Conservation (phyloP, 2,797 vertebrate species). For the Alca torda region DNA sequence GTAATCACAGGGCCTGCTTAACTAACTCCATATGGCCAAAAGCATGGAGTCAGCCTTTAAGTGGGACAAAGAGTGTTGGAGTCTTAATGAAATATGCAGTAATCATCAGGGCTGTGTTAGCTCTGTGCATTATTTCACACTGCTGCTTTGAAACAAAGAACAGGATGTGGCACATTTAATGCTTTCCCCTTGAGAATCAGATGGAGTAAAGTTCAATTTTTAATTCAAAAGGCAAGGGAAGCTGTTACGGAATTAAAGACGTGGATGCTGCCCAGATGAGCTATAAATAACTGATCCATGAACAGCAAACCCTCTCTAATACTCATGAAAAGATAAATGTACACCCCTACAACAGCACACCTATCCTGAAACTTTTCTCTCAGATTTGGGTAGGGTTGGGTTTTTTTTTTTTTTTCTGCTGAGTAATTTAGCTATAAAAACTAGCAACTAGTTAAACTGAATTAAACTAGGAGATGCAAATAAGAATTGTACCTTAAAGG, state of each 20-base stretch:
- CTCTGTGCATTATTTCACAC: slow-evolving; percentile 65
- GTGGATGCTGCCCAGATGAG: slow-evolving; percentile 47
- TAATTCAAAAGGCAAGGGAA: slow-evolving; percentile 62
- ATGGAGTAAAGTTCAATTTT: slow-evolving; percentile 65
- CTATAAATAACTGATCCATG: slow-evolving; percentile 45
- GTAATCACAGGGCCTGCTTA: slow-evolving; percentile 33
- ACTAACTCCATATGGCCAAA: slow-evolving; percentile 61
- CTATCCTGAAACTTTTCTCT: background rate
- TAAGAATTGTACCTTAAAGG: background rate
- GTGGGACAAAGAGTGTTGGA: slow-evolving; percentile 59
- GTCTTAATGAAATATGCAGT: slow-evolving; percentile 62
- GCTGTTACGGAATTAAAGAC: slow-evolving; percentile 42
- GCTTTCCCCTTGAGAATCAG: slow-evolving; percentile 61
- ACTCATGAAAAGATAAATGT: background rate
- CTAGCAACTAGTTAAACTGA: background rate
- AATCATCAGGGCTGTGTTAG: slow-evolving; percentile 41
- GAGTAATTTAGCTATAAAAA: background rate
- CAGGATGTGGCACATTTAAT: slow-evolving; percentile 67
- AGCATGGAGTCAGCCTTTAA: slow-evolving; percentile 45
- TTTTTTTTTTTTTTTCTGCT: background rate
- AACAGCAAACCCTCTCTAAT: background rate
- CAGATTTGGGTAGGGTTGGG: background rate
- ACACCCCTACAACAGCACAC: background rate
- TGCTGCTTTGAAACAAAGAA: slow-evolving; percentile 69
- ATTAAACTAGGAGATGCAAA: background rate